phyloP scores from a whole-genome alignment of 1,140 invertebrate genomes.

The Leptinotarsa texana region DNA sequence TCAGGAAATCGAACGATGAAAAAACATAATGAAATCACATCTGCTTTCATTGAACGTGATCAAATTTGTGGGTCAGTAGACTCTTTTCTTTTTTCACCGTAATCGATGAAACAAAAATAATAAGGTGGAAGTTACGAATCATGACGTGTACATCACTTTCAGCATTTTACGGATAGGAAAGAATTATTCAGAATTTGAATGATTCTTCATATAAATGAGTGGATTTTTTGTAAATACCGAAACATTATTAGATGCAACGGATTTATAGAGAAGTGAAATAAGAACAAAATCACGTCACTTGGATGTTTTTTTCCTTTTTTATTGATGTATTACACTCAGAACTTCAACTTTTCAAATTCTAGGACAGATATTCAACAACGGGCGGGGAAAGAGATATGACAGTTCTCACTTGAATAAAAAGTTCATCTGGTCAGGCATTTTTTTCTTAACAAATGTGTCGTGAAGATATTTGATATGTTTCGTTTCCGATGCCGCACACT shows the following conservation, averaged over 20 bases:
- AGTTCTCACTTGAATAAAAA: no score
- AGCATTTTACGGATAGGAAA: background rate
- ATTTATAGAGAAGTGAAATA: no score
- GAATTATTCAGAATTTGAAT: background rate
- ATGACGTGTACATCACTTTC: background rate
- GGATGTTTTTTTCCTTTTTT: no score
- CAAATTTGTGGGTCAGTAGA: background rate
- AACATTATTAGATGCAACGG: background rate
- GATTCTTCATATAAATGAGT: background rate
- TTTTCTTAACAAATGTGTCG: no score
- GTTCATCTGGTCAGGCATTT: no score
- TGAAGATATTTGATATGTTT: no score
- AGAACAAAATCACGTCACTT: no score
- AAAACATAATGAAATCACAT: slow-evolving; percentile 15
- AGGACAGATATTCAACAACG: no score
- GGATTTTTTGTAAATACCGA: background rate
- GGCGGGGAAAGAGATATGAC: no score
- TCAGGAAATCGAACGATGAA: background rate
- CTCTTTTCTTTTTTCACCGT: background rate
- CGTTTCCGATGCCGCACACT: no score
- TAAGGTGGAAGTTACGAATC: slow-evolving; percentile 11
- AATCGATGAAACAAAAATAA: slow-evolving; percentile 15
- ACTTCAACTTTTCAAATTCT: no score
- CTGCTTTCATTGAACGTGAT: slow-evolving; percentile 16
- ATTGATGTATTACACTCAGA: no score